Percentiles rank a stretch among this genome's conserved stretches.
Evolutionary conservation across 1,140 invertebrate species (phyloP).

Genomic region (Macrocentrus cingulum): DNA sequence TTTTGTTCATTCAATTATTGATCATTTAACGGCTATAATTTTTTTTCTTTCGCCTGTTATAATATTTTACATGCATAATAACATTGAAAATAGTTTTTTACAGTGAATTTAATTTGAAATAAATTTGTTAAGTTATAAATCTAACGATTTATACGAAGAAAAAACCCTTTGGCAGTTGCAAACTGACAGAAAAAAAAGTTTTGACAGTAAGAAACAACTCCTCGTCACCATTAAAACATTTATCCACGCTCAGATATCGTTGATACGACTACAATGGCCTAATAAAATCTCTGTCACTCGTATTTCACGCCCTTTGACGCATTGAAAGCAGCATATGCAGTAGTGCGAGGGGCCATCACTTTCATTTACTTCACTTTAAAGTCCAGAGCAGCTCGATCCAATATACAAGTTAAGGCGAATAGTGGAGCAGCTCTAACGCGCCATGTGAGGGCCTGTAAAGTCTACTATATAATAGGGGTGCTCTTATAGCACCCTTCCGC

Average conservation of each 20-base stretch:
- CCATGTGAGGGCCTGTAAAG: slow-evolving; percentile 1
- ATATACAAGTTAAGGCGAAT: not conserved
- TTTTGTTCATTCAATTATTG: no score
- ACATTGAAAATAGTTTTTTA: no score
- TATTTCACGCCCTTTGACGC: slow-evolving; percentile 15
- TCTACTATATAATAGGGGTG: not conserved
- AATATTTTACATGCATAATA: no score
- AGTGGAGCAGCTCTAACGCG: not conserved
- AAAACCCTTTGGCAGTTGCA: no score
- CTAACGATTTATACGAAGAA: no score
- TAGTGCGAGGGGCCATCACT: slow-evolving; percentile 33
- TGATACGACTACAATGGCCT: slow-evolving; percentile 2
- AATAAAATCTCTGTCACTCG: slow-evolving; percentile 17
- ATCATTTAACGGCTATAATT: no score
- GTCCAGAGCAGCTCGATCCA: slow-evolving; percentile 29
- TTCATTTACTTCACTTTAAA: slow-evolving; percentile 58
- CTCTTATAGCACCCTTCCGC: slow-evolving; percentile 34
- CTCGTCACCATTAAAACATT: no score
- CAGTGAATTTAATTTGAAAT: no score
- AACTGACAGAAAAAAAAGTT: no score
- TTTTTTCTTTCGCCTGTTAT: no score
- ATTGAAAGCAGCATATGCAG: slow-evolving; percentile 27
- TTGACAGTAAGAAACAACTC: no score
- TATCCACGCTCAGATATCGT: not conserved
- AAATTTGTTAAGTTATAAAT: no score